A percentile compares a stretch with the other conserved stretches of the same genome.
phyloP scores from a whole-genome alignment of 2,113 vertebrate genomes.

The Aphelocoma coerulescens region DNA sequence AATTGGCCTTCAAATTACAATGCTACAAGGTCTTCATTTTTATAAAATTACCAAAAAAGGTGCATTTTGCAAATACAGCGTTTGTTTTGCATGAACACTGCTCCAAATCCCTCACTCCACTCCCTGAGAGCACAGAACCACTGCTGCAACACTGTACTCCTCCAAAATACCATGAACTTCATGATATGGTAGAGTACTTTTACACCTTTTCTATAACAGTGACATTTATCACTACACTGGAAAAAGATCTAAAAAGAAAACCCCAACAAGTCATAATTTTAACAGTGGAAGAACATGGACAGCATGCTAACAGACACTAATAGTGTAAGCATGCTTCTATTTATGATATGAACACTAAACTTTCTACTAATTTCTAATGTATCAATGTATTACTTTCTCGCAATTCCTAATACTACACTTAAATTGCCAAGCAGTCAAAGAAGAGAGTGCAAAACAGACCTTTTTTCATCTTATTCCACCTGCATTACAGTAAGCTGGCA shows the following conservation, averaged over 20 bases:
- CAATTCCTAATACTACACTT: background rate
- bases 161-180: background rate
- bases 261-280: background rate
- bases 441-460: background rate
- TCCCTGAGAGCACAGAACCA: background rate
- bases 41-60: background rate
- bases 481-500: background rate
- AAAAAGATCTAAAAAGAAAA: background rate
- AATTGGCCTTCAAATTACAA: background rate
- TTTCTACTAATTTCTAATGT: background rate
- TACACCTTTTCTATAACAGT: background rate
- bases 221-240: background rate
- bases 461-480: background rate
- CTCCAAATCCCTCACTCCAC: background rate
- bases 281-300: background rate
- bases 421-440: background rate
- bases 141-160: background rate
- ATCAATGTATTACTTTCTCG: background rate
- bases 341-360: background rate
- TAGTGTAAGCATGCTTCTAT: background rate
- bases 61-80: background rate
- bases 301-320: background rate
- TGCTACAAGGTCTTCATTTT: background rate
- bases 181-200: fast-evolving
- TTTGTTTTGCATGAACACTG: background rate